Base-by-base conservation (phyloP, 2,797 vertebrate genomes). In the Anisognathus igniventris region DNA sequence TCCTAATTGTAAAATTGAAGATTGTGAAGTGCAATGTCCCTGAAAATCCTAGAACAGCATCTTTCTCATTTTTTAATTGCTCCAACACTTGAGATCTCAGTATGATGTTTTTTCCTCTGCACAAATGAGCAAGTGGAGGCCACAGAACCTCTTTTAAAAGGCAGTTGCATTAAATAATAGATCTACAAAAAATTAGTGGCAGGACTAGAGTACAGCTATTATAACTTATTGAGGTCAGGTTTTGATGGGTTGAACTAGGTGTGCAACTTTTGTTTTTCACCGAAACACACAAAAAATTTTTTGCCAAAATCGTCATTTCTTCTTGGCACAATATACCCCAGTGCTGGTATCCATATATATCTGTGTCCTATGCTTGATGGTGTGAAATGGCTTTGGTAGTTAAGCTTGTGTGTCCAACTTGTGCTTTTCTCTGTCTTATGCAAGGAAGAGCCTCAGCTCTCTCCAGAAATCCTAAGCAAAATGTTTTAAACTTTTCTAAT, bases 61-160 rank as follows among this genome's bases (percentile, higher is more conserved):
- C 97, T 94, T 97, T 95, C 92, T 97, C 92, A 94, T 96, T 97
- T 97, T 84, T 93, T 98, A 98, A 98, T 98, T 98, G 97, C 96
- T 71, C 33, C 68, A 90, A 85, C 97, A 97, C 97, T 98, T 96
- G 97, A 98, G 92, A 97, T 96, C 96, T 97, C 97, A 96, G 96
- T 96, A 74, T 92, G 97, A 97, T 96, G 91, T 86, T 98, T 96
- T 90, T 83, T 19, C 76, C 85, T 96, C 92, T 40, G 28, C 84
- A 95, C 89, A 95, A 96, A 96, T 66, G 72, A 97, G 57, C 66
- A 95, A 97, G 88, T 86, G 90, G 97, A 97, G 96, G 92, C 95
- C 93, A 96, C 82, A n/a, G 58, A 89, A 96, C 79, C 75, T 97
- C 95, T 97, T 96, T 95, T 68, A 95, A 96, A 95, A 97, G 89